Conservation (phyloP, 2,113 vertebrate species). For the Dasypus novemcinctus region DNA sequence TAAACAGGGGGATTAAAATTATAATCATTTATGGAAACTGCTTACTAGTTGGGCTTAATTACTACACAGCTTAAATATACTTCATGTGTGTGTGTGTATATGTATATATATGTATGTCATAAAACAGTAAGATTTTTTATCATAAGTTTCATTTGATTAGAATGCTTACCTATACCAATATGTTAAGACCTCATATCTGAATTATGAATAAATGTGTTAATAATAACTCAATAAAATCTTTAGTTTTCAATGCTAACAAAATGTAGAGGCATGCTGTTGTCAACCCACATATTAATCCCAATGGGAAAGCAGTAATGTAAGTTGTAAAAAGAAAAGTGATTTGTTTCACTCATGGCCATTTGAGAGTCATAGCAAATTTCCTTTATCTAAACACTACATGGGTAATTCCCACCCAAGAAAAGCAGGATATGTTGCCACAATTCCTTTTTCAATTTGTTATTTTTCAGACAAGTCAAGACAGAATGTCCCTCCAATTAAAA, state of each 20-base stretch:
- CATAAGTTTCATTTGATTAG: background rate
- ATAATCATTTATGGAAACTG: background rate
- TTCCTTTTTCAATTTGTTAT: background rate
- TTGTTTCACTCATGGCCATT: background rate
- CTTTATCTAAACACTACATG: background rate
- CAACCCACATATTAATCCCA: background rate
- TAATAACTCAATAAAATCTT: background rate
- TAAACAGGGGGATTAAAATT: background rate
- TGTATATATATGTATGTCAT: background rate
- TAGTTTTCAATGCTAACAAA: background rate
- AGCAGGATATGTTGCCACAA: background rate
- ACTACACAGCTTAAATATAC: background rate
- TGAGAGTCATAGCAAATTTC: background rate
- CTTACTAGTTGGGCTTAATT: background rate
- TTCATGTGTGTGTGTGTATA: background rate
- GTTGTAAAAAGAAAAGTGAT: background rate
- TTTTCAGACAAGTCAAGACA: slow-evolving; percentile 16
- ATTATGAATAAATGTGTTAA: background rate
- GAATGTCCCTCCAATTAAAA: background rate
- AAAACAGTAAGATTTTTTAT: background rate
- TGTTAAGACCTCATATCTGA: background rate
- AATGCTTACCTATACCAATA: background rate
- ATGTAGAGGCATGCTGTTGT: background rate
- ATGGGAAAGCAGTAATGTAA: background rate
- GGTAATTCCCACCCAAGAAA: background rate